Evolutionary conservation across 2,888 invertebrate genomes (phyloP).

Genomic region (Acronicta alni): DNA sequence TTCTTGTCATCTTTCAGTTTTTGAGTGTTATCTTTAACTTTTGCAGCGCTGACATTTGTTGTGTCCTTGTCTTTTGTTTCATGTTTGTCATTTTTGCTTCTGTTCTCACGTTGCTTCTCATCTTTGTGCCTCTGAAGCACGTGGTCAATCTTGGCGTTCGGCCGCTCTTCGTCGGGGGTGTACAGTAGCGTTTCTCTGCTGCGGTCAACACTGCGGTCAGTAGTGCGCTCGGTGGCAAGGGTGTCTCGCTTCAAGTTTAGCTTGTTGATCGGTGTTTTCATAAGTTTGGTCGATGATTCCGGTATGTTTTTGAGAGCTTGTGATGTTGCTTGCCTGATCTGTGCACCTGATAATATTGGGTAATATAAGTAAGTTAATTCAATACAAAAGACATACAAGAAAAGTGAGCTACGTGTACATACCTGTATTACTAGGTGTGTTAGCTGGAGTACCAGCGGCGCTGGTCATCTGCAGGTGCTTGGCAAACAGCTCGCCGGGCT

Average conservation of each 20-base stretch:
- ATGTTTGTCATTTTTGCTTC: conserved; percentile 12
- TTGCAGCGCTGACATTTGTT: background rate
- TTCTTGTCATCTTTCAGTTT: background rate
- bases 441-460: background rate
- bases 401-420: too few relatives aligned
- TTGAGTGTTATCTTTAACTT: background rate
- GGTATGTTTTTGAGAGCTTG: conserved; percentile 75
- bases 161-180: conserved; percentile 77
- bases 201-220: conserved; percentile 64
- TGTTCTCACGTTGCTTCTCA: conserved; percentile 50
- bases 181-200: conserved; percentile 84
- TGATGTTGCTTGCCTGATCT: conserved; percentile 80
- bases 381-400: too few relatives aligned
- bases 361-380: background rate
- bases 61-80: conserved; percentile 16
- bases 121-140: conserved; percentile 75
- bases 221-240: conserved; percentile 5
- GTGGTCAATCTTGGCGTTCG: conserved; percentile 81
- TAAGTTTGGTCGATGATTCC: conserved; percentile 70
- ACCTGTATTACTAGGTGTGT: background rate
- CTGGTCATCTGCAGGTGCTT: conserved; percentile 73
- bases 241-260: conserved; percentile 14
- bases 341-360: conserved; percentile 68
- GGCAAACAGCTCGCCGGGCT: conserved; percentile 91
- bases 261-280: conserved; percentile 70